Percentiles rank a stretch among this genome's conserved stretches.
These are phyloP conservation scores for Platyura marginata DNA, from an alignment of 1,140 invertebrate genomes.

Conservation along the genomic window DNA sequence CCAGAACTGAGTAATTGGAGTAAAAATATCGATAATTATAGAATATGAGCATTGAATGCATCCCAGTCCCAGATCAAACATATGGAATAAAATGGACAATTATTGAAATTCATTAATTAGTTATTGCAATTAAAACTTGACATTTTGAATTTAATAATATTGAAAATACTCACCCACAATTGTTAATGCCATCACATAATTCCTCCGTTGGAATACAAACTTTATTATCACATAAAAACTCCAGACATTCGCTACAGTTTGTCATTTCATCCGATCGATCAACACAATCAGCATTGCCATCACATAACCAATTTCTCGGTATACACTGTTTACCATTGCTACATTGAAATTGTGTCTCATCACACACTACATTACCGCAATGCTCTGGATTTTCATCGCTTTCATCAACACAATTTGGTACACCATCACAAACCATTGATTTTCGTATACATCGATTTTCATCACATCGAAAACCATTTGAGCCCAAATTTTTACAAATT, in stretches of 20 bases:
- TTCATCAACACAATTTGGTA: slow-evolving; percentile 43
- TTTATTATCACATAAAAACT: slow-evolving; percentile 48
- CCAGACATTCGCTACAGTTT: slow-evolving; percentile 35
- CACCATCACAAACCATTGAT: slow-evolving; percentile 45
- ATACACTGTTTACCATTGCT: slow-evolving; percentile 41
- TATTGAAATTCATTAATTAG: too few species aligned
- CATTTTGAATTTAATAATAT: slow-evolving; percentile 47
- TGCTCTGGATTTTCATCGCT: slow-evolving; percentile 37
- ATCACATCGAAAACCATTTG: slow-evolving; percentile 27
- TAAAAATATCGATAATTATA: neutral
- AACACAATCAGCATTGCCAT: slow-evolving; percentile 23
- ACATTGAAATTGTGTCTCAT: slow-evolving; percentile 44
- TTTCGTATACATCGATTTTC: slow-evolving; percentile 38
- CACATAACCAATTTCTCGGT: slow-evolving; percentile 51
- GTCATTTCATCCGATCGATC: slow-evolving; percentile 35
- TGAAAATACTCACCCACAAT: slow-evolving; percentile 42
- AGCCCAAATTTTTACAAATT: slow-evolving; percentile 8
- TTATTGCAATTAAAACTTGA: too few species aligned
- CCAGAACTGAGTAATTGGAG: too few species aligned
- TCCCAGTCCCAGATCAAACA: too few species aligned
- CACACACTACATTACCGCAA: slow-evolving; percentile 32
- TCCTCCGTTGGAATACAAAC: slow-evolving; percentile 49
- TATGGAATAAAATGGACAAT: too few species aligned
- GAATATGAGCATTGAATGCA: neutral
- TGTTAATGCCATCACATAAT: slow-evolving; percentile 50